Evolutionary conservation across 2,113 vertebrate genomes (phyloP).

Genomic region (Sphyrna mokarran): DNA sequence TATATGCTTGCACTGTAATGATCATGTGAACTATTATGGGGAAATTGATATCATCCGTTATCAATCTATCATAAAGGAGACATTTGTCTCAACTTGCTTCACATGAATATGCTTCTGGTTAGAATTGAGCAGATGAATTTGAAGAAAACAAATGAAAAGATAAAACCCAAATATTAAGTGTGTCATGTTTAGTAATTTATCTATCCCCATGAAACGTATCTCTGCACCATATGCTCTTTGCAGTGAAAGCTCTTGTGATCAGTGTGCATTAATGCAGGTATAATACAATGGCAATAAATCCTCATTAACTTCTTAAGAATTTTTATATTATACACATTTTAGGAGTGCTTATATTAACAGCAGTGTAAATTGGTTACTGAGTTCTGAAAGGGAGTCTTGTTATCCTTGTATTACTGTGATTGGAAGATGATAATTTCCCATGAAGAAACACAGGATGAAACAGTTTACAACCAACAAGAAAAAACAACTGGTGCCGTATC

Average conservation of each 20-base stretch:
- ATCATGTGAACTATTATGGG: background rate
- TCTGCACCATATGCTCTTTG: background rate
- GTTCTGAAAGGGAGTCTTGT: background rate
- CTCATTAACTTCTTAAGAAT: background rate
- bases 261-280: background rate
- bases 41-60: background rate
- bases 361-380: background rate
- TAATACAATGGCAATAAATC: background rate
- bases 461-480: background rate
- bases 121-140: background rate
- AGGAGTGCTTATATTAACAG: background rate
- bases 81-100: conserved; percentile 21
- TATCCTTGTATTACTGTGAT: background rate
- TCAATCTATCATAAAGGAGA: background rate
- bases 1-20: background rate
- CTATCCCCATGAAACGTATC: background rate
- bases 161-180: background rate
- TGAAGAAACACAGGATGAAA: background rate
- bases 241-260: background rate
- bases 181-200: background rate
- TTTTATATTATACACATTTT: background rate
- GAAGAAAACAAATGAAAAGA: background rate
- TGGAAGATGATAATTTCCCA: background rate
- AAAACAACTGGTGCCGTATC: background rate
- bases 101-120: background rate